A percentile compares a stretch with the other conserved stretches of the same genome.
phyloP scores from a whole-genome alignment of 2,113 vertebrate species.

The Megaceryle torquata region DNA sequence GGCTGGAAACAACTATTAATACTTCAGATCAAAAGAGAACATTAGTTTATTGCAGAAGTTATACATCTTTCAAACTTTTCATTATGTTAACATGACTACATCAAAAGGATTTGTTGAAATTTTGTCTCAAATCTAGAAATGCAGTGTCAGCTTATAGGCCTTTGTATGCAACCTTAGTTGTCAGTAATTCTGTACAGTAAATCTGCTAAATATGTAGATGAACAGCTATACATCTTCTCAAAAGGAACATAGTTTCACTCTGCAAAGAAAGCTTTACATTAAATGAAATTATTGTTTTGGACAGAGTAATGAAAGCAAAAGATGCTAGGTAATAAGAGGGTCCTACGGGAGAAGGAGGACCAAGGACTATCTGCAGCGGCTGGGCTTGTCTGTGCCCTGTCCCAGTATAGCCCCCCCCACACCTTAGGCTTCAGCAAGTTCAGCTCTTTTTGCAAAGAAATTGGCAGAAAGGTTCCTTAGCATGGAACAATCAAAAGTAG shows the following conservation, averaged over 20 bases:
- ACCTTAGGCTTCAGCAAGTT: neutral
- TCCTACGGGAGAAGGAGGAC: neutral
- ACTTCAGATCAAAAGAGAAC: neutral
- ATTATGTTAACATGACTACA: neutral
- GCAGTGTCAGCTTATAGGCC: neutral
- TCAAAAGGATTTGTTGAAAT: neutral
- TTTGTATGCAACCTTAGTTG: neutral
- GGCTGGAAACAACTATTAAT: neutral
- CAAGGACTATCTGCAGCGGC: neutral
- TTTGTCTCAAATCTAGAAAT: neutral
- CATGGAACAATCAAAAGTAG: neutral
- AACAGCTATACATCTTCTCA: neutral
- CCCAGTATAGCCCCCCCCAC: fast-evolving
- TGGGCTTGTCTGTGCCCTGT: neutral
- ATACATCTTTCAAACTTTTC: neutral
- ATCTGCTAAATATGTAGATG: neutral
- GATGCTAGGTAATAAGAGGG: neutral
- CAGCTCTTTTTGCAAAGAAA: neutral
- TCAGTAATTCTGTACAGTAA: neutral
- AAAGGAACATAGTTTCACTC: neutral
- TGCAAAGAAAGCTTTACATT: neutral
- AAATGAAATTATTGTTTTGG: neutral
- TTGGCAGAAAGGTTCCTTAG: neutral
- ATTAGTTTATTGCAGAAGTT: neutral
- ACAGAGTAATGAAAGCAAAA: neutral